Conservation (phyloP, 2,113 vertebrate genomes). For the Centropus bengalensis region DNA sequence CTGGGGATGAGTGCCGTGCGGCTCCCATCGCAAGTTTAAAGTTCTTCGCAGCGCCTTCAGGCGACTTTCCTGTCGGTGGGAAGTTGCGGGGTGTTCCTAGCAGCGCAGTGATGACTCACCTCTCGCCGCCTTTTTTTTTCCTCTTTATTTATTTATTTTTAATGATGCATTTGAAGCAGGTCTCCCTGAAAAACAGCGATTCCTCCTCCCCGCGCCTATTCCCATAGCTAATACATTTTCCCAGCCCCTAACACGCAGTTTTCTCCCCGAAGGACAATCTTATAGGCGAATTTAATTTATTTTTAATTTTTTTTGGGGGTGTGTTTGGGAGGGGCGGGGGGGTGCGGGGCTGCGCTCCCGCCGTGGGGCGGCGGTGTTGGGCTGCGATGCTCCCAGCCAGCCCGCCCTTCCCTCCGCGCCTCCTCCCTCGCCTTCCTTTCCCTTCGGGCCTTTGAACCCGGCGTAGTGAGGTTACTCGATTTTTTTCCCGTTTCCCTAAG, state of each 20-base stretch:
- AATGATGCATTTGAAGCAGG: background rate
- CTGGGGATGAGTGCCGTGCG: too few relatives aligned
- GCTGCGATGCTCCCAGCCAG: background rate
- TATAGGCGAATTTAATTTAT: background rate
- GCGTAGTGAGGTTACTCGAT: accelerated
- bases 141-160: background rate
- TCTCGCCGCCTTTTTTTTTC: background rate
- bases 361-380: constrained; percentile 71
- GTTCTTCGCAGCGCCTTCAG: background rate
- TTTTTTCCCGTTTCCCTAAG: background rate
- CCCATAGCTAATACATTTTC: too few relatives aligned
- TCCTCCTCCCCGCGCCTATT: accelerated
- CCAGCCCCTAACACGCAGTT: background rate
- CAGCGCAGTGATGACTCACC: constrained; percentile 30
- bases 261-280: background rate
- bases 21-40: background rate
- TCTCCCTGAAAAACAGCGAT: background rate
- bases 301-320: background rate
- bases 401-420: background rate
- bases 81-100: background rate
- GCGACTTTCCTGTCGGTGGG: background rate
- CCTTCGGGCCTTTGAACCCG: background rate
- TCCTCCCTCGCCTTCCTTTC: accelerated
- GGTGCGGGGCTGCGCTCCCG: background rate
- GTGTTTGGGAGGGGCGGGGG: too few relatives aligned